Evolutionary conservation across 2,888 invertebrate genomes (phyloP).

Genomic region (Drosophila villosipedis): DNA sequence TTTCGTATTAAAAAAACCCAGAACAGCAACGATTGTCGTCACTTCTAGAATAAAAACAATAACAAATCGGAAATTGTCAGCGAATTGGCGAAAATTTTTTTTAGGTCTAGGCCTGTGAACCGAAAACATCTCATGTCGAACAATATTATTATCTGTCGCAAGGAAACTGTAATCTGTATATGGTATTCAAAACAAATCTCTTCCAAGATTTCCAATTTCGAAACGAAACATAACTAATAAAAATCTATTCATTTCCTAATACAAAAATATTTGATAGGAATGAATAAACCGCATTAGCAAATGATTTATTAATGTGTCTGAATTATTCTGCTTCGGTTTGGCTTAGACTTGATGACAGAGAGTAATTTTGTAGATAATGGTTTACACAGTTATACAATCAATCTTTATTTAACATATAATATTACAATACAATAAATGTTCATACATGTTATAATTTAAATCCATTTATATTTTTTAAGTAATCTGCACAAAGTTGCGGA

Average conservation of each 20-base stretch:
- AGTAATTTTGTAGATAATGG: neutral
- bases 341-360: neutral
- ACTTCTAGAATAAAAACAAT: neutral
- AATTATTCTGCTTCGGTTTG: neutral
- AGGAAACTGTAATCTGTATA: neutral
- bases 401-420: neutral
- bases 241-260: too few species aligned
- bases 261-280: too few species aligned
- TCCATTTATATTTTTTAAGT: neutral
- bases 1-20: slow-evolving; percentile 3
- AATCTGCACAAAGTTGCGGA: neutral
- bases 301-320: neutral
- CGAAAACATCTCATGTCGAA: neutral
- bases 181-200: neutral
- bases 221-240: too few species aligned
- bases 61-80: slow-evolving; percentile 19
- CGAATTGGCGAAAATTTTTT: neutral
- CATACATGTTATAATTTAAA: neutral
- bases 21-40: slow-evolving; percentile 10
- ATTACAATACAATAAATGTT: neutral
- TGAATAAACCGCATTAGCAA: neutral
- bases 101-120: slow-evolving; percentile 1
- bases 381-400: neutral
- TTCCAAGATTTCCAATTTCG: neutral
- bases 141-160: slow-evolving; percentile 19